phyloP scores from a whole-genome alignment of 2,113 vertebrate species.

The Gambusia holbrooki region DNA sequence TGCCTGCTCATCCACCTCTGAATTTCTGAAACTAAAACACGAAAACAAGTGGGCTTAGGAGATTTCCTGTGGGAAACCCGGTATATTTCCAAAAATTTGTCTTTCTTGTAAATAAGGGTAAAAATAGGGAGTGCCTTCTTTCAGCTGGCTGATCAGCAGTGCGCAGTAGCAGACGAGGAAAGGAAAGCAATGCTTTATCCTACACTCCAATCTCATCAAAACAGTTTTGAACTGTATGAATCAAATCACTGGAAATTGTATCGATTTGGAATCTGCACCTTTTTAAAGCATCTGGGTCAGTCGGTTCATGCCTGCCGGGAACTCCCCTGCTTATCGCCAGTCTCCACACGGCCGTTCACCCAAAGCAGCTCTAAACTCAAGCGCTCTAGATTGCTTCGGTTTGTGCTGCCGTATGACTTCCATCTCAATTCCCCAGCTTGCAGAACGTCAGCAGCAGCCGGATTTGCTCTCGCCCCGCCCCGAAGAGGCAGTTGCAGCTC shows the following conservation, averaged over 20 bases:
- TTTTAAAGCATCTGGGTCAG: not conserved
- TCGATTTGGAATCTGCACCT: not conserved
- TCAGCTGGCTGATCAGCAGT: not conserved
- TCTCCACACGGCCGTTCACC: not conserved
- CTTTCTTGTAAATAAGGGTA: not conserved
- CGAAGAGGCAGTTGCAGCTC: constrained; percentile 25
- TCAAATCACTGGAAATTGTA: not conserved
- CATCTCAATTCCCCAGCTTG: constrained; percentile 17
- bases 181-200: not conserved
- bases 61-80: no score
- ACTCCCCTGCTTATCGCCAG: constrained; percentile 15
- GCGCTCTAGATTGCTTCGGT: constrained; percentile 11
- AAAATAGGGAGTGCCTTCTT: not conserved
- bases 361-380: constrained; percentile 30
- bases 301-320: not conserved
- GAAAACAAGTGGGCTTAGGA: no score
- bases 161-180: not conserved
- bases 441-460: constrained; percentile 40
- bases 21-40: no score
- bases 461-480: constrained; percentile 1
- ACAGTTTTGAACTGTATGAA: not conserved
- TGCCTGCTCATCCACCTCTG: no score
- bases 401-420: constrained; percentile 6
- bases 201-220: not conserved
- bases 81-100: not conserved